Base-by-base conservation (phyloP, 2,113 vertebrate genomes). In the Dinomys branickii region DNA sequence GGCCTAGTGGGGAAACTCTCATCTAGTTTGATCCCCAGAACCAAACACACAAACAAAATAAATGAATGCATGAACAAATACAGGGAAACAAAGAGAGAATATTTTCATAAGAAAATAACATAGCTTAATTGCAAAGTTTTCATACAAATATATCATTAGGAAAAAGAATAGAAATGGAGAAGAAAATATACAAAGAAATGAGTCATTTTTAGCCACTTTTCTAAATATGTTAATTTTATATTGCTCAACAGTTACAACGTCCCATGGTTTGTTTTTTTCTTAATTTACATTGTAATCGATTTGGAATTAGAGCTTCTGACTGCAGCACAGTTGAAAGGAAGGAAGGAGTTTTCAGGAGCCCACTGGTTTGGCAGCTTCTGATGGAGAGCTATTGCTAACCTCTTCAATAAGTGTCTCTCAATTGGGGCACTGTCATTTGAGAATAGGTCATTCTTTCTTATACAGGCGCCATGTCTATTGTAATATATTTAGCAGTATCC, bases 291-390 rank as follows among this genome's bases (percentile, higher is more conserved):
- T 81, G 94, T n/a, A 80, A 89, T 33, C 78, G 67, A 94, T 38
- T 84, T 97, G 89, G 89, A 96, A 95, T 97, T 98, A 96, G 58
- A 77, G 59, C 7, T 96, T 98, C 85, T 82, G 35, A 91, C 52
- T 63, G 71, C 83, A 96, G 56, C 58, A 47, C 7, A 77, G 80
- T 41, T 94, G 73, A 88, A 94, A 26, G 30, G 84, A 97, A 69
- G 44, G 90, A 94, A 96, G 5, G 52, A 96, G 81, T 5, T 97
- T 96, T 94, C 92, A 97, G 65, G 54, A 3, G 91, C 91, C 95
- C 85, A 94, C 7, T 52, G 96, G 93, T 98, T 97, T 97, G 96
- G 93, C 92, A 96, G 97, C 96, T 47, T 47, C 63, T 71, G 92
- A 94, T 44, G 77, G 33, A 97, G 90, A 87, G 77, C 73, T 95